Evolutionary conservation across 1,140 invertebrate genomes (phyloP).

Genomic region (Heterodera carotae): DNA sequence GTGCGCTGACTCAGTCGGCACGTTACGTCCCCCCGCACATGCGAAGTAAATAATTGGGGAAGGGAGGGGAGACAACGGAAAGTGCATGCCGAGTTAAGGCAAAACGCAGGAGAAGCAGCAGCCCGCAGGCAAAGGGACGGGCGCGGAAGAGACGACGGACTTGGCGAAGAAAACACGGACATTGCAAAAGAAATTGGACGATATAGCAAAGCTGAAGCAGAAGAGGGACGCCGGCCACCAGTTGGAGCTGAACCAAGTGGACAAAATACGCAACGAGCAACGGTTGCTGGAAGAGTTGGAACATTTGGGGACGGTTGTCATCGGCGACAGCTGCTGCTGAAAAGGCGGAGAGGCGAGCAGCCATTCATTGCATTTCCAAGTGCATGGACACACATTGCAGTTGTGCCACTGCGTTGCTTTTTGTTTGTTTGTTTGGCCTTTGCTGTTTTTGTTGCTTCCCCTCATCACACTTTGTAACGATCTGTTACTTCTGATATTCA

Average conservation of each 20-base stretch:
- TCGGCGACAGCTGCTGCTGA: neutral
- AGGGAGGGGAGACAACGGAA: neutral
- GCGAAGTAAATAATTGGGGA: slow-evolving; percentile 45
- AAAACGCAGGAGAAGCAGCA: neutral
- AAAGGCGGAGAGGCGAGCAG: too few species aligned
- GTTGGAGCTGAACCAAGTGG: slow-evolving; percentile 59
- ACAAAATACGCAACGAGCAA: slow-evolving; percentile 52
- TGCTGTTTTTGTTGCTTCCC: too few species aligned
- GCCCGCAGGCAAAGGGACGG: slow-evolving; percentile 18
- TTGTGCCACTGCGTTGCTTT: too few species aligned
- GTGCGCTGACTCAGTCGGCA: slow-evolving; percentile 45
- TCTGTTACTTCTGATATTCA: too few species aligned
- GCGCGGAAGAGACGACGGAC: slow-evolving; percentile 35
- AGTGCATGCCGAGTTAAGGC: neutral
- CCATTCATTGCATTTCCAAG: too few species aligned
- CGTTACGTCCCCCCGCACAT: slow-evolving; percentile 62
- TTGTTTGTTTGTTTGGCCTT: too few species aligned
- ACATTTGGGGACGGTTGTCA: slow-evolving; percentile 11
- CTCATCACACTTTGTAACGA: too few species aligned
- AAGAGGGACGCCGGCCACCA: slow-evolving; percentile 40
- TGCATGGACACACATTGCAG: too few species aligned
- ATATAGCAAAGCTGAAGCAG: slow-evolving; percentile 54
- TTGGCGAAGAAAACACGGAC: slow-evolving; percentile 53
- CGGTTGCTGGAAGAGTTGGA: slow-evolving; percentile 35
- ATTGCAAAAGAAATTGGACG: slow-evolving; percentile 59